phyloP scores from a whole-genome alignment of 2,113 vertebrate genomes.

The Notiomystis cincta region DNA sequence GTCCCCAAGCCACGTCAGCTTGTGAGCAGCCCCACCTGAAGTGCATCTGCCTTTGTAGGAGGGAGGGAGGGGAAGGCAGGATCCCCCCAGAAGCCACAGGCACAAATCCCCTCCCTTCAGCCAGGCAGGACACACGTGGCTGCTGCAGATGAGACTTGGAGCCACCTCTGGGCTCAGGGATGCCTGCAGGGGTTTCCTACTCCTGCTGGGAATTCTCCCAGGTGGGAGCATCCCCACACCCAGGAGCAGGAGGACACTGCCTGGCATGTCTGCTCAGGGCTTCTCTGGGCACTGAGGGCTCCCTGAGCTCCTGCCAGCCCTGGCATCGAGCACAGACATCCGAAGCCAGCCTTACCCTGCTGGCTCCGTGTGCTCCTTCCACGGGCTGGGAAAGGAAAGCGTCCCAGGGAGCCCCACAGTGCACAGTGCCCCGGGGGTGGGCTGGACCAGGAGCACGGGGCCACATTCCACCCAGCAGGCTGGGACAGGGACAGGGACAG shows the following conservation, averaged over 20 bases:
- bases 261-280: rapidly evolving
- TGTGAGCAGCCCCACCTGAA: rapidly evolving
- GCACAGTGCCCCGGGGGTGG: rapidly evolving
- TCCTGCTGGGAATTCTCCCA: rapidly evolving
- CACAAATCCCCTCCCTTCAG: neutral
- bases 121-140: neutral
- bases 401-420: rapidly evolving
- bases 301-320: neutral
- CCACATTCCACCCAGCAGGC: rapidly evolving
- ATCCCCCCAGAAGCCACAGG: rapidly evolving
- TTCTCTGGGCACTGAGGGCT: neutral
- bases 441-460: neutral
- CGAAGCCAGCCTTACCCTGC: neutral
- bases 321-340: neutral
- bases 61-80: neutral
- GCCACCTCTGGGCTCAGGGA: neutral
- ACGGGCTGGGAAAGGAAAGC: rapidly evolving
- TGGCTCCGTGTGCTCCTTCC: neutral
- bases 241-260: neutral
- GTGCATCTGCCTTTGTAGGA: neutral
- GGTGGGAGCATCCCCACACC: neutral
- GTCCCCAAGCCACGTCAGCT: neutral
- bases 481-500: rapidly evolving
- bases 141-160: neutral
- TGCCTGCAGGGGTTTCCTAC: rapidly evolving